Evolutionary conservation across 2,113 vertebrate species (phyloP).

Genomic region (Phrynosoma platyrhinos): DNA sequence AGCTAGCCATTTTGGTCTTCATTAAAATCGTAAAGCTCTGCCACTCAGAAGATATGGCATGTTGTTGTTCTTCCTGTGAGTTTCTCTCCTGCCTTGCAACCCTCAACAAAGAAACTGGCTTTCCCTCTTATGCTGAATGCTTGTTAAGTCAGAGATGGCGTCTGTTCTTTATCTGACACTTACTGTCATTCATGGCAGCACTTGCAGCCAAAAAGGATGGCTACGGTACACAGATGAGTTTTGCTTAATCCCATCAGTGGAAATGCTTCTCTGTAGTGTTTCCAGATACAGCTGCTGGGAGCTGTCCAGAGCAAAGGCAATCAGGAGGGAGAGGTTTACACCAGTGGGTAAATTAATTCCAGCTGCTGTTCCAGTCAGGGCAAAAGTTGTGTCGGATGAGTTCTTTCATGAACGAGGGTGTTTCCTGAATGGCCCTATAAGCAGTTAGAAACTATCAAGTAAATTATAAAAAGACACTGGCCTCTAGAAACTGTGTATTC

Average conservation of each 20-base stretch:
- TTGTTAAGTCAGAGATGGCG: constrained; percentile 47
- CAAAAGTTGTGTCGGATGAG: background rate
- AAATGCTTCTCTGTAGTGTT: constrained; percentile 50
- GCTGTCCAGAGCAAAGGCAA: constrained; percentile 53
- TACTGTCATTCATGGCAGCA: constrained; percentile 52
- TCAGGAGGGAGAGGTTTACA: constrained; percentile 44
- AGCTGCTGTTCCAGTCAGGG: constrained; percentile 33
- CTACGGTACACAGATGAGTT: constrained; percentile 59
- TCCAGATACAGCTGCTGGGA: constrained; percentile 60
- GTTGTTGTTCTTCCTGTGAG: background rate
- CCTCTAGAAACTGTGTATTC: background rate
- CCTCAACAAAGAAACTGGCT: background rate
- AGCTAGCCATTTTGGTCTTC: constrained; percentile 48
- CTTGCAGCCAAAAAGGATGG: constrained; percentile 65
- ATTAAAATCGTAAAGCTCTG: constrained; percentile 39
- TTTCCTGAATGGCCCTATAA: background rate
- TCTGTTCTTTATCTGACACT: constrained; percentile 53
- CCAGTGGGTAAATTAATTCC: constrained; percentile 31
- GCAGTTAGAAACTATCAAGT: background rate
- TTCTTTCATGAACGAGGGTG: constrained; percentile 7
- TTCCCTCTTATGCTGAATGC: constrained; percentile 41
- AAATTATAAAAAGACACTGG: background rate
- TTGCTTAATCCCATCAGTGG: constrained; percentile 59
- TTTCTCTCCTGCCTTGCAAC: background rate
- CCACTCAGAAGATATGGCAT: constrained; percentile 59